Base-by-base conservation (phyloP, 2,888 invertebrate genomes). In the Trissoscelio sp. region DNA sequence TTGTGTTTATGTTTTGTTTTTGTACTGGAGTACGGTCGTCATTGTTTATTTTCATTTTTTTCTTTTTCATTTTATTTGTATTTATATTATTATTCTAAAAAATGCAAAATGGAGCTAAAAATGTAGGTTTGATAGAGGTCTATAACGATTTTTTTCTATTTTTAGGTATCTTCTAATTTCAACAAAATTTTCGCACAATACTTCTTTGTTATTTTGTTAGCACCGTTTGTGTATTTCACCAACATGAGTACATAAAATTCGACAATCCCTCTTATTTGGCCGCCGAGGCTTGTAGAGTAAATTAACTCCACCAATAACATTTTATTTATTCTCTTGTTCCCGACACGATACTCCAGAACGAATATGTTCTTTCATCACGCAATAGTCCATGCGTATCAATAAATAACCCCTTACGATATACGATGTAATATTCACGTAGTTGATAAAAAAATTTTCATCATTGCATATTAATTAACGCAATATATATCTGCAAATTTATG, bases 301-400 rank as follows among this genome's bases (percentile, higher is more conserved):
- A 78, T 78, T 69, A 78, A 70, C 78, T 78, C 48, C 37, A 14
- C 70, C 60, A 78, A 70, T 70, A 77, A 58, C 53, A 62, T 77
- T 64, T 70, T 70, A 78, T 78, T 78, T 78, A 70, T 78, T 70
- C 77, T 64, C 70, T 28, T 78, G 34, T 57, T 55, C 37, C 62
- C 78, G 6, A 78, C 78, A 62, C 72, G 72, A 79, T 66, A 79
- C 57, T 64, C 57, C 14, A 37, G 18, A 72, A 66, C 60, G 79
- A 72, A 79, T 79, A 79, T 72, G 72, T 79, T 62, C 73, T 37
- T 67, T 28, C 60, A 73, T 53, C 79, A 79, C 79, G 79, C 79
- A 73, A 79, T 67, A 67, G 67, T 73, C 51, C 44, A 73, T 55
- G 53, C 48, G 73, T 73, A 67, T 73, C 79, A 67, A 79, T 79